phyloP scores from a whole-genome alignment of 2,797 vertebrate genomes.

The Geotrypetes seraphini region DNA sequence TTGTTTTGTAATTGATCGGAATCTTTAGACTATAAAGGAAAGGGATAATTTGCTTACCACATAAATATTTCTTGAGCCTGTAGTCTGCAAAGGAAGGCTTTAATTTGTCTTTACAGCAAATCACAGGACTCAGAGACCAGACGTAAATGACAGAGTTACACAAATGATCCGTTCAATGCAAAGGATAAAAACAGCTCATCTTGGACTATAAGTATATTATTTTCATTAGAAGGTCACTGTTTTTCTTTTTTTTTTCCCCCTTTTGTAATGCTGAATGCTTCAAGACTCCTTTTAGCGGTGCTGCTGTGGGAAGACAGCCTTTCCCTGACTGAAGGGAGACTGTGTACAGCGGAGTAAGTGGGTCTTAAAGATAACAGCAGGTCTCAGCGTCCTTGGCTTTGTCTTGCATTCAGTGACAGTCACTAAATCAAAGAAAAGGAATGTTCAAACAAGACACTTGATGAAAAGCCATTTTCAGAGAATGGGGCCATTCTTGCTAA shows the following conservation, averaged over 20 bases:
- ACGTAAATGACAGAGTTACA: slow-evolving; percentile 6
- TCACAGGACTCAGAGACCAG: slow-evolving; percentile 2
- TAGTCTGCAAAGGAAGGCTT: slow-evolving; percentile 1
- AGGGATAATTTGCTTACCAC: neutral
- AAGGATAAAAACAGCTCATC: slow-evolving; percentile 3
- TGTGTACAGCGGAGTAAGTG: slow-evolving; percentile 40
- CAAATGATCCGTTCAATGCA: neutral
- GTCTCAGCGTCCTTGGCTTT: slow-evolving; percentile 49
- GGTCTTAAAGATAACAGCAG: slow-evolving; percentile 51
- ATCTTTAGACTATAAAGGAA: neutral
- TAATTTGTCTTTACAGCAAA: slow-evolving; percentile 16
- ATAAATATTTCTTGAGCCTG: neutral
- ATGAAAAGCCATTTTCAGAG: slow-evolving; percentile 54
- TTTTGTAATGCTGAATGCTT: slow-evolving; percentile 8
- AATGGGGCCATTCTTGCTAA: slow-evolving; percentile 58
- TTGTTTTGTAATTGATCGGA: slow-evolving; percentile 1
- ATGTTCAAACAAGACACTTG: slow-evolving; percentile 62
- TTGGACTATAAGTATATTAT: slow-evolving; percentile 9
- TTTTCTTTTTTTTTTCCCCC: slow-evolving; percentile 6
- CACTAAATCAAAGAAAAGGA: slow-evolving; percentile 64
- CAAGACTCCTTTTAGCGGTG: slow-evolving; percentile 14
- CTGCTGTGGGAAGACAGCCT: slow-evolving; percentile 19
- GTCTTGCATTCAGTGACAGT: slow-evolving; percentile 61
- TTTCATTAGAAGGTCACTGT: slow-evolving; percentile 6
- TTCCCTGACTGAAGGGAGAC: slow-evolving; percentile 22